Evolutionary conservation across 2,888 invertebrate species (phyloP), one percentile per base, ranked within the genome.

Genomic region (Diarsia rubi): DNA sequence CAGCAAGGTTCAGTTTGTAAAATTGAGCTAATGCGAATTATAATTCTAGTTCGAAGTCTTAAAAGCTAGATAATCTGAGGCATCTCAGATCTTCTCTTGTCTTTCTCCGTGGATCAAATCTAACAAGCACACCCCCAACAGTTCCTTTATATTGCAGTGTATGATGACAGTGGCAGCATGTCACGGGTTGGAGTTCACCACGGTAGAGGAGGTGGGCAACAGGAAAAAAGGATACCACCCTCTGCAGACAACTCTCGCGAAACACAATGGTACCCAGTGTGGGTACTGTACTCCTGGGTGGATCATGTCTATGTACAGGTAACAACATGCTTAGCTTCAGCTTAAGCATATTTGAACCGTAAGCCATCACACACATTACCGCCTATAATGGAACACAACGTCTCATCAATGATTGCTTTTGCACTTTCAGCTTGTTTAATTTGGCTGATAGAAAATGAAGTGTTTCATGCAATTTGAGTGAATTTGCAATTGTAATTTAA

Each of bases 251-350:
- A 94, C 97, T 0, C 91, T 98, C 52, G 97, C 97, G 1, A 92
- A 96, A 54, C 93, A 97, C 87, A 97, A 97, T 90, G 98, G 97
- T 3, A 97, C 97, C 0, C 98, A 98, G 90, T 98, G 98, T 89
- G 98, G 98, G 0, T 97, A 97, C 88, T 98, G 98, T 90, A 97
- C 97, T n/a, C 97, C 98, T 0, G 98, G 98, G 8, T 97, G 98
- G 97, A 97, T 98, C 65, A 98, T 98, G 98, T 97, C 97, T 84
- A 97, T 98, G 97, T 96, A 97, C 92, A 97, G 97, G 97, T 97
- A 75, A 71, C 19, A n/a, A 37, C 6, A 24, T 52, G 11, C 31
- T 19, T 19, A 0, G 3, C 49, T n/a, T 3, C 11, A 31, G 19
- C 1, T 49, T 16, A 16, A 31, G 5, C 11, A 2, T 14, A 9